phyloP scores from a whole-genome alignment of 2,113 vertebrate species.

The Leucopsar rothschildi region DNA sequence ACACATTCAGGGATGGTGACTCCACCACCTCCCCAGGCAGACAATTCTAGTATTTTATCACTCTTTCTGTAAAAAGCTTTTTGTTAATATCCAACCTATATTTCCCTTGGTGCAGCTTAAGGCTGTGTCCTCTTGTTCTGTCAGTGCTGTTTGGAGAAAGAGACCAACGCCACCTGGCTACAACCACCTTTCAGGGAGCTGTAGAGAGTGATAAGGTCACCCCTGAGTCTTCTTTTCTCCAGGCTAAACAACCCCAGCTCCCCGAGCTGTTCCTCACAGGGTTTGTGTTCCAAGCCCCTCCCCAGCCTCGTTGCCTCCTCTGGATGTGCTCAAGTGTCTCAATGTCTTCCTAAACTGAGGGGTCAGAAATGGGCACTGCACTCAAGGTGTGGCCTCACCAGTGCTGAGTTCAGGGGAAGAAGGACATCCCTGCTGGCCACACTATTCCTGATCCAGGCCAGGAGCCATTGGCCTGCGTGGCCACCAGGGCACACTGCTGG shows the following conservation, averaged over 20 bases:
- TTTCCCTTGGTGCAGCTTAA: background rate
- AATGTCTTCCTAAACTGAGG: background rate
- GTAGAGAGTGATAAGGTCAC: background rate
- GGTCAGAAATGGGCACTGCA: background rate
- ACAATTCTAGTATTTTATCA: background rate
- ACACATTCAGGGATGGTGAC: background rate
- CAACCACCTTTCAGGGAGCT: background rate
- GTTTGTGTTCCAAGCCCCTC: background rate
- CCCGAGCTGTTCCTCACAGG: fast-evolving
- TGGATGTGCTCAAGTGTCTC: fast-evolving
- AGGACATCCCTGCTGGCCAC: background rate
- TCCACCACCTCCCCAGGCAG: background rate
- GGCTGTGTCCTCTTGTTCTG: background rate
- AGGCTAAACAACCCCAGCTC: background rate
- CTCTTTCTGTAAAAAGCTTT: fast-evolving
- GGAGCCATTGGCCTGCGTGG: background rate
- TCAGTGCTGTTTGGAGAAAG: background rate
- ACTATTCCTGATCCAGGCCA: background rate
- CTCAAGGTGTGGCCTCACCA: fast-evolving
- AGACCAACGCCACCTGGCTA: background rate
- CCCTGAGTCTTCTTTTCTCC: background rate
- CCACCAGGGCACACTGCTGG: background rate
- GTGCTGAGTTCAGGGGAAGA: background rate
- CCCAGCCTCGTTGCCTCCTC: background rate
- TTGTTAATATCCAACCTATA: background rate